Evolutionary conservation across 2,797 vertebrate species (phyloP), one percentile per base, ranked within the genome.

Genomic region (Paratrypauchen microcephalus): DNA sequence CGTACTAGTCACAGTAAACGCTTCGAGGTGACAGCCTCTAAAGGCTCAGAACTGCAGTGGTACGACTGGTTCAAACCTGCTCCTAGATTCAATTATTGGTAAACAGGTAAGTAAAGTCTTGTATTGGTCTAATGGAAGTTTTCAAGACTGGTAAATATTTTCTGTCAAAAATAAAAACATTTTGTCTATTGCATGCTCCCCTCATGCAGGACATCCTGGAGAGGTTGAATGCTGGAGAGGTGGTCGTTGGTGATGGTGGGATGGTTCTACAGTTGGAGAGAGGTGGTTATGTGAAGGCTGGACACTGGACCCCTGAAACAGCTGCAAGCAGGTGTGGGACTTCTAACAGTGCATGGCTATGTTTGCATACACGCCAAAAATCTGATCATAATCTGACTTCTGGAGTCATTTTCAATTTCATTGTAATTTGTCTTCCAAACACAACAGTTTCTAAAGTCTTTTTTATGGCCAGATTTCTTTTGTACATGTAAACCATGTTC

Each of bases 271-370:
- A 95, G 1, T 90, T 96, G 57, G 95, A 97, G 83, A 94, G 95
- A 72, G 92, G 95, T 52, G 95, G 95, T 61, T 96, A 95, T 0
- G 95, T 96, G 50, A 96, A 95, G 84, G 95, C 94, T 11, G 95
- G 95, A 11, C 94, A 94, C 18, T 96, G 95, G 95, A 96, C 95
- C n/a, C 95, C 95, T 2, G n/a, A n/a, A n/a, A n/a, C n/a, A n/a
- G n/a, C n/a, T 18, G 95, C 48, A 96, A 84, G 94, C 95, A 89
- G 95, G 95, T 95, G 16, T 57, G 55, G 9, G 3, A 12, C 23
- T 19, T 12, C 13, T 41, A 30, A 30, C 28, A 30, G 28, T 30
- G 28, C 30, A 30, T 30, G 30, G 30, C 30, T 32, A 6, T 32
- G 30, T 32, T 32, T 32, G 30, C 30, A 30, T 6, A 30, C 28